Percentiles rank a stretch among this genome's conserved stretches.
Evolutionary conservation across 2,888 invertebrate species (phyloP).

Genomic region (Phlogophora meticulosa): DNA sequence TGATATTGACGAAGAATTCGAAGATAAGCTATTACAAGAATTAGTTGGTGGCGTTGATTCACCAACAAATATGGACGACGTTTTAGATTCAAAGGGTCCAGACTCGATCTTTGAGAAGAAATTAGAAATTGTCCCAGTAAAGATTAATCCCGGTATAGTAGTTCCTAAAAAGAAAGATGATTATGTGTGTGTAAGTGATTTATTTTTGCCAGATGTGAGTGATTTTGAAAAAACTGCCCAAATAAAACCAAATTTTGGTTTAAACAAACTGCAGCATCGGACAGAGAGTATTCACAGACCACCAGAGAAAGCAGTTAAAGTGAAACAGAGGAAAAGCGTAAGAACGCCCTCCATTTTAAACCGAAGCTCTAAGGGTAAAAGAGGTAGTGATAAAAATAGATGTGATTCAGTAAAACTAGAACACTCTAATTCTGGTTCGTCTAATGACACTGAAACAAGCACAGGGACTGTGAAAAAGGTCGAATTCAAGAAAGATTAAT

Average conservation of each 20-base stretch:
- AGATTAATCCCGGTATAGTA: slow-evolving; percentile 78
- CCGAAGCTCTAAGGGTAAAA: slow-evolving; percentile 76
- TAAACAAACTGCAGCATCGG: slow-evolving; percentile 84
- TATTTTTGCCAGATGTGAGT: slow-evolving; percentile 82
- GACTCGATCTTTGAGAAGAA: slow-evolving; percentile 83
- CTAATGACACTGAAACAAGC: slow-evolving; percentile 90
- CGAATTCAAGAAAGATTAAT: slow-evolving; percentile 74
- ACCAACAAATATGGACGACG: slow-evolving; percentile 79
- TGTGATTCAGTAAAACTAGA: slow-evolving; percentile 80
- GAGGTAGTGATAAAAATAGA: slow-evolving; percentile 71
- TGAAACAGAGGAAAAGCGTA: slow-evolving; percentile 80
- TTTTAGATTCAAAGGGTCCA: slow-evolving; percentile 87
- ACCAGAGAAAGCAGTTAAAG: slow-evolving; percentile 84
- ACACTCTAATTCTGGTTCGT: slow-evolving; percentile 91
- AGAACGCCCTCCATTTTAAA: slow-evolving; percentile 79
- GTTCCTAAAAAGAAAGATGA: slow-evolving; percentile 80
- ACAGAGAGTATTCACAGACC: slow-evolving; percentile 87
- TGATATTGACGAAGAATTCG: slow-evolving; percentile 80
- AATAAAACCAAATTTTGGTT: slow-evolving; percentile 86
- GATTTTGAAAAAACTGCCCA: slow-evolving; percentile 84
- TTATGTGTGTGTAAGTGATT: slow-evolving; percentile 84
- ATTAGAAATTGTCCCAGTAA: slow-evolving; percentile 87
- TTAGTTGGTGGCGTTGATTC: slow-evolving; percentile 87
- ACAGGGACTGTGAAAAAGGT: slow-evolving; percentile 87
- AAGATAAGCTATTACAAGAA: slow-evolving; percentile 87